Percentiles rank a stretch among this genome's conserved stretches.
Conservation (phyloP, 2,113 vertebrate genomes). For the Odobenus rosmarus region DNA sequence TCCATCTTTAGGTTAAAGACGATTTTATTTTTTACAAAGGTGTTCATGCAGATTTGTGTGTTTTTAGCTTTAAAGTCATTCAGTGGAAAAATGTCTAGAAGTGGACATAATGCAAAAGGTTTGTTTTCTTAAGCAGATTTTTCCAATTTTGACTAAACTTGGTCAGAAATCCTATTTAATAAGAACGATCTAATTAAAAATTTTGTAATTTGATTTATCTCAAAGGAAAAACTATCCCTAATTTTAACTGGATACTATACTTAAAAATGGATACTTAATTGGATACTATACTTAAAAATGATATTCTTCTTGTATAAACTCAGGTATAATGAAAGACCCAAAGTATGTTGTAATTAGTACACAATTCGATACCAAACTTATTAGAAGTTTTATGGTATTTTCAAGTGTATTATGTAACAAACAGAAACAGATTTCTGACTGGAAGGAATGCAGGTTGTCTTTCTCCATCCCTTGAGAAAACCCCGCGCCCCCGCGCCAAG, state of each 20-base stretch:
- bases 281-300: background rate
- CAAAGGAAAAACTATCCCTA: constrained; percentile 20
- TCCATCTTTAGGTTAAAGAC: constrained; percentile 10
- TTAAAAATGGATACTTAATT: background rate
- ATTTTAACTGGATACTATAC: background rate
- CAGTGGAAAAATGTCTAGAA: constrained; percentile 51
- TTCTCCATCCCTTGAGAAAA: constrained; percentile 48
- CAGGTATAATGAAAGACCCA: background rate
- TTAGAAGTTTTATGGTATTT: constrained; percentile 25
- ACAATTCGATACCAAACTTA: background rate
- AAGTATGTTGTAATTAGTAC: background rate
- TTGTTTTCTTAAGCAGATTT: constrained; percentile 30
- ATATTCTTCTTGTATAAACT: background rate
- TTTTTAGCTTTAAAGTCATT: constrained; percentile 61
- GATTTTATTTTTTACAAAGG: constrained; percentile 44
- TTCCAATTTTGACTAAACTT: constrained; percentile 53
- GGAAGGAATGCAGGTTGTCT: background rate
- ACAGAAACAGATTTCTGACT: background rate
- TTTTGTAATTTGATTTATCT: constrained; percentile 36
- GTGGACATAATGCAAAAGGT: background rate
- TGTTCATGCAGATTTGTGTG: background rate
- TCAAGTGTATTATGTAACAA: constrained; percentile 10
- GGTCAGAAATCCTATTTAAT: constrained; percentile 1
- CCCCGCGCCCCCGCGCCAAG: background rate
- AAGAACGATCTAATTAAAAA: constrained; percentile 32